Evolutionary conservation across 1,140 invertebrate genomes (phyloP).

Genomic region (Drosophila jambulina): DNA sequence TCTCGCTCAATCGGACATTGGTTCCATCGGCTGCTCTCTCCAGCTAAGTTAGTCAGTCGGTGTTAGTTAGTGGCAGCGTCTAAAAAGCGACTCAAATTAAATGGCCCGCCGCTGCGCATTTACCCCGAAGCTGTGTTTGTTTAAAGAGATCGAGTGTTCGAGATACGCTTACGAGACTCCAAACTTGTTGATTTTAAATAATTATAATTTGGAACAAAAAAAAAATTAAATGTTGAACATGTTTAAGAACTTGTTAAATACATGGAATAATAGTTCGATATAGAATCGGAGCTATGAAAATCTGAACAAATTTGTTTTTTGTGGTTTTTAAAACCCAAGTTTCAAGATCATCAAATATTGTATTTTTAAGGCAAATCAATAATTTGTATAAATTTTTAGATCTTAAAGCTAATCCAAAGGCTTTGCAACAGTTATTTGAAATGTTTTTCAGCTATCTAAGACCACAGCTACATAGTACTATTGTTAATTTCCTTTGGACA

Average conservation of each 20-base stretch:
- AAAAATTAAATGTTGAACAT: not conserved
- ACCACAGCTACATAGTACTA: not conserved
- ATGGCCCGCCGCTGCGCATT: constrained; percentile 30
- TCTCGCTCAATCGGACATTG: constrained; percentile 21
- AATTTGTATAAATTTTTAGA: not conserved
- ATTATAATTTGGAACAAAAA: not conserved
- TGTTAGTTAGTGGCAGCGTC: constrained; percentile 29
- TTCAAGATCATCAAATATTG: not conserved
- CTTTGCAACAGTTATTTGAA: no score
- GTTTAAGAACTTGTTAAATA: not conserved
- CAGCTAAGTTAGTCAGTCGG: constrained; percentile 3
- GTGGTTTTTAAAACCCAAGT: not conserved
- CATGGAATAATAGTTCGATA: no score
- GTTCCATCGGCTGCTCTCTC: constrained; percentile 6
- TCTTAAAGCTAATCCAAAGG: not conserved
- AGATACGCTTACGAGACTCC: not conserved
- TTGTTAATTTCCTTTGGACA: not conserved
- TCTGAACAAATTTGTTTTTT: no score
- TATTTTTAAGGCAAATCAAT: not conserved
- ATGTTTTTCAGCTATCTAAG: not conserved
- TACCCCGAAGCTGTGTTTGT: constrained; percentile 23
- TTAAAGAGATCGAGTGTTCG: constrained; percentile 2
- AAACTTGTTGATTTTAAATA: constrained; percentile 33
- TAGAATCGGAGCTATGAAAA: not conserved
- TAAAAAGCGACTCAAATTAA: constrained; percentile 19